Base-by-base conservation (phyloP, 2,888 invertebrate species). In the Eupithecia centaureata region DNA sequence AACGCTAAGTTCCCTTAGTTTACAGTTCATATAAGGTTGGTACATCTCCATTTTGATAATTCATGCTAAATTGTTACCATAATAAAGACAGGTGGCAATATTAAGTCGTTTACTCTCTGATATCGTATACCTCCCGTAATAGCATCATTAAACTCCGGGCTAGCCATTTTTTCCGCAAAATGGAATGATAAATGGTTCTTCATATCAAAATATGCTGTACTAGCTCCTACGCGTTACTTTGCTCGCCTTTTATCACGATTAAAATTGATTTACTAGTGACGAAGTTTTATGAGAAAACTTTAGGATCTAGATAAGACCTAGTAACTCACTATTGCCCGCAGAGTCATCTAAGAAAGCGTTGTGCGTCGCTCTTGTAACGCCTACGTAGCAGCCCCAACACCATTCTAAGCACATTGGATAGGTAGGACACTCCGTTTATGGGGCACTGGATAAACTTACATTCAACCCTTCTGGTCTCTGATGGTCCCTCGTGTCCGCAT, bases 111-210 rank as follows among this genome's bases (percentile, higher is more conserved):
- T 67, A 42, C 65, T 35, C 33, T 57, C 35, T 59, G 61, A 71
- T 63, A 68, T 72, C 65, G 66, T 63, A 52, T 57, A 65, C 65
- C 54, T 61, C 61, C 42, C 54, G 38, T 72, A 71, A 72, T 72
- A 61, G 68, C 65, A 65, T 67, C 72, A 63, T 69, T 69, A 67
- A 67, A 47, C 30, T 12, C 33, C 38, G 32, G 51, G 22, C 57
- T 33, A 38, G 28, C 56, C 28, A 32, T 57, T 57, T 57, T 67
- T 71, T 66, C 58, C 68, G 63, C 59, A 58, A 66, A 68, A 68
- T 63, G 47, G 35, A 13, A 38, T 68, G 71, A 71, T 71, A 67
- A 67, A 71, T 64, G 66, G 64, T 38, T 54, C 15, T 10, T 67
- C 32, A 61, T 42, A 51, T 33, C 57, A 30, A 18, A 57, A 18